Percentiles rank a stretch among this genome's conserved stretches.
These are phyloP conservation scores for Periophthalmus modestus DNA, from an alignment of 2,113 vertebrate genomes.

Conservation along the genomic window DNA sequence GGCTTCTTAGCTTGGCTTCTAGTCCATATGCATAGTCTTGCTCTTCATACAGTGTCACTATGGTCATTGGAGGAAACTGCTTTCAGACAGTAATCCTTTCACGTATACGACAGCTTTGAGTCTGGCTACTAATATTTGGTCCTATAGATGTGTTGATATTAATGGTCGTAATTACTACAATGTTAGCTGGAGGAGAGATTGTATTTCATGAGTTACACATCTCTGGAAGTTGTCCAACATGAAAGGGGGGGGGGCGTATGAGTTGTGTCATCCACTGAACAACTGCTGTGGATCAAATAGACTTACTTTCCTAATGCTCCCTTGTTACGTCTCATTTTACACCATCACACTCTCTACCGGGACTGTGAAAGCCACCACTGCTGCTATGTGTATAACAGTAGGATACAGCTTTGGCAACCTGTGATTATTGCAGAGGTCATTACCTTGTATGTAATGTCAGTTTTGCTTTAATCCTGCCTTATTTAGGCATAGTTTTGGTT, in stretches of 20 bases:
- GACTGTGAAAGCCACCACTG: neutral
- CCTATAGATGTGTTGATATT: neutral
- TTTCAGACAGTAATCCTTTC: too few relatives aligned
- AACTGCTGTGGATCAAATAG: slow-evolving; percentile 17
- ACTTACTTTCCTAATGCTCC: neutral
- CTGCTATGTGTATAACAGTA: neutral
- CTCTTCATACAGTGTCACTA: too few relatives aligned
- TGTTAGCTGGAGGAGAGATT: neutral
- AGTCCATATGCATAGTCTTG: too few relatives aligned
- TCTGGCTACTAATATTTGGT: too few relatives aligned
- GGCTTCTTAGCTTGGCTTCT: too few relatives aligned
- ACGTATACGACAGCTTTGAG: too few relatives aligned
- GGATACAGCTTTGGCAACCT: neutral
- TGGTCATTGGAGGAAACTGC: neutral
- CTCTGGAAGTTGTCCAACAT: slow-evolving; percentile 17
- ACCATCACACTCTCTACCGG: neutral
- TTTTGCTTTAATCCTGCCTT: too few relatives aligned
- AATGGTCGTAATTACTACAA: neutral
- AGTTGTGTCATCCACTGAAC: slow-evolving; percentile 24
- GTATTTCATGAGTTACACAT: neutral
- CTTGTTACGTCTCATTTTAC: slow-evolving; percentile 12
- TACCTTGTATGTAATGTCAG: too few relatives aligned
- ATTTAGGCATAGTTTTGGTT: too few relatives aligned
- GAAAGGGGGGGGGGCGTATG: neutral
- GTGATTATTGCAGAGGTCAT: too few relatives aligned